phyloP scores from a whole-genome alignment of 64 coral and sea anemone genomes.

The Orbicella faveolata region DNA sequence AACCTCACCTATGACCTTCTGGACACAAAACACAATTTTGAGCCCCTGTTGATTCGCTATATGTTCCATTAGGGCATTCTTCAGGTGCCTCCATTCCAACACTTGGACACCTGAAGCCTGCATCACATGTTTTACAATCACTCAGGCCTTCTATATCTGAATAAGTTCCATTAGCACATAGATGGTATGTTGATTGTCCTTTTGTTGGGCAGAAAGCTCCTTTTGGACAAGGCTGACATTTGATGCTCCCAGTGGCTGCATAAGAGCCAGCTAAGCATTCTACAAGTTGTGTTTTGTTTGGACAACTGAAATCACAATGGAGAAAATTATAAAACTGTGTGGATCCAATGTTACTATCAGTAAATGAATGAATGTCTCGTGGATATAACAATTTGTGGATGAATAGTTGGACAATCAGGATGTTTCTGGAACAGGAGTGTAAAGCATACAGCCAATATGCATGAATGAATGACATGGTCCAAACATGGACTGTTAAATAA shows the following conservation, averaged over 20 bases:
- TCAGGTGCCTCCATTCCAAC: constrained; percentile 43
- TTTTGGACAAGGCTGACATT: constrained; percentile 50
- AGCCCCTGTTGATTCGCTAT: constrained; percentile 29
- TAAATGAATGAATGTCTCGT: background rate
- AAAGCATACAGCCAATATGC: background rate
- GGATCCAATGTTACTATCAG: too few relatives aligned
- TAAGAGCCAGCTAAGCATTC: constrained; percentile 47
- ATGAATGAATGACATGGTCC: background rate
- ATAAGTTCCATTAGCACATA: constrained; percentile 35
- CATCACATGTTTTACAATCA: constrained; percentile 13
- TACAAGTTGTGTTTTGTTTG: constrained; percentile 13
- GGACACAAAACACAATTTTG: constrained; percentile 42
- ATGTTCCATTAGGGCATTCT: constrained; percentile 37
- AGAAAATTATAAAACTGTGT: background rate
- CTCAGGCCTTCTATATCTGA: background rate
- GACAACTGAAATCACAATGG: constrained; percentile 3
- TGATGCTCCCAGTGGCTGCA: constrained; percentile 23
- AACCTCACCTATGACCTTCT: constrained; percentile 9
- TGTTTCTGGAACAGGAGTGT: too few relatives aligned
- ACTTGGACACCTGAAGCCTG: constrained; percentile 13
- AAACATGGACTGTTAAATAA: background rate
- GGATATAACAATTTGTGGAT: background rate
- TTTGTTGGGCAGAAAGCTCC: constrained; percentile 53
- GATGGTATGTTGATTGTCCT: constrained; percentile 13
- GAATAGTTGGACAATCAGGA: background rate